Conservation (phyloP, 2,888 invertebrate genomes). For the Apamea crenata region DNA sequence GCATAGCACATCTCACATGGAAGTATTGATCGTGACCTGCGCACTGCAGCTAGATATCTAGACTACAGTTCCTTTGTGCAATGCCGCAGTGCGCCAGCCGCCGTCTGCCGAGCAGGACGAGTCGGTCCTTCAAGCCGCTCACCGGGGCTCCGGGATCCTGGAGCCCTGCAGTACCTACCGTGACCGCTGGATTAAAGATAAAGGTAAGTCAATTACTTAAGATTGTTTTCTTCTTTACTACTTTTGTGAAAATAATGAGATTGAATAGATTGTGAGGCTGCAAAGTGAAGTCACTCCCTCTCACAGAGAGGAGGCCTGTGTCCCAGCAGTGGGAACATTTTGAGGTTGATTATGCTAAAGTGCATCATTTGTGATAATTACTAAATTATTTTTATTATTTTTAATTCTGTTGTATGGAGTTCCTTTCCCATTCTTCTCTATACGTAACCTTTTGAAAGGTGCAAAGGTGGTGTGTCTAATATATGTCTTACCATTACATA, state of each 20-base stretch:
- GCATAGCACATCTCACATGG: not conserved
- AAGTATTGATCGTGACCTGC: constrained; percentile 25
- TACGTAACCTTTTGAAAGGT: too few species aligned
- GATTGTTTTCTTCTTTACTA: not conserved
- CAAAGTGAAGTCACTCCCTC: too few species aligned
- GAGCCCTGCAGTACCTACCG: not conserved
- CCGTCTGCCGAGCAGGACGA: not conserved
- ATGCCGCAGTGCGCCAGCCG: constrained; percentile 4
- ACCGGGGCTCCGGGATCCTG: not conserved
- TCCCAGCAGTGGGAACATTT: too few species aligned
- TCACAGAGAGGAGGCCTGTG: too few species aligned
- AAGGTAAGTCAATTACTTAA: not conserved
- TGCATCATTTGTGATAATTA: too few species aligned
- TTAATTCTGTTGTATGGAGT: too few species aligned
- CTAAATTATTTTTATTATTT: too few species aligned
- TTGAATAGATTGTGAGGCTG: not conserved
- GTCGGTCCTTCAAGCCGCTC: not conserved
- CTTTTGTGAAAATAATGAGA: not conserved
- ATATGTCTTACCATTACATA: too few species aligned
- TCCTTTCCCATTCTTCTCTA: too few species aligned
- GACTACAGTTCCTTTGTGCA: not conserved
- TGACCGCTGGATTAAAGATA: too few species aligned
- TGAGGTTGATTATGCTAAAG: too few species aligned
- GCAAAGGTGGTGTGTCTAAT: too few species aligned
- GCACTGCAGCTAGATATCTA: constrained; percentile 16